phyloP scores from a whole-genome alignment of 2,888 invertebrate genomes.

The Vanessa cardui region DNA sequence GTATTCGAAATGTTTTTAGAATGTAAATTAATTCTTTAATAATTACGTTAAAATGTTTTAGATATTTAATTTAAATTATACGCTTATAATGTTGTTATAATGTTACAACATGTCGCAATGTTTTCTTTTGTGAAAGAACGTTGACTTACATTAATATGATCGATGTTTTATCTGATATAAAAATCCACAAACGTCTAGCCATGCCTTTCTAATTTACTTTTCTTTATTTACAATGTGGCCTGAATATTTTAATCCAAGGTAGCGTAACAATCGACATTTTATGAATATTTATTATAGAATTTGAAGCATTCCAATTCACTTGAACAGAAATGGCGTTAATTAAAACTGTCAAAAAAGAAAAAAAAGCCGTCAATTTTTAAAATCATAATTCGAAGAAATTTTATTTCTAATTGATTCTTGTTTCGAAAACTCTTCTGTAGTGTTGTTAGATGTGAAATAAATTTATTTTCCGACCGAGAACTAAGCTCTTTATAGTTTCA shows the following conservation, averaged over 20 bases:
- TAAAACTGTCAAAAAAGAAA: background rate
- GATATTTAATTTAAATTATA: background rate
- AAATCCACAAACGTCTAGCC: too few relatives aligned
- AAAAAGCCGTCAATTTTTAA: background rate
- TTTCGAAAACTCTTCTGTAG: background rate
- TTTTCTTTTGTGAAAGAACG: background rate
- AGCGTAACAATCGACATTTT: too few relatives aligned
- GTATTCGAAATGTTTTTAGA: slow-evolving; percentile 14
- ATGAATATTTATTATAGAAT: background rate
- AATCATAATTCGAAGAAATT: background rate
- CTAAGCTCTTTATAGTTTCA: slow-evolving; percentile 19
- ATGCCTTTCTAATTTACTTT: too few relatives aligned
- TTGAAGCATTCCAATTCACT: background rate
- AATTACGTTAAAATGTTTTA: background rate
- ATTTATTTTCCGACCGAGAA: slow-evolving; percentile 5
- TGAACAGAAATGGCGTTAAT: background rate
- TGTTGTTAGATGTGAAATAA: background rate
- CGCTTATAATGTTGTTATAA: too few relatives aligned
- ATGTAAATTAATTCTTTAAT: background rate
- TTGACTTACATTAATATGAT: background rate
- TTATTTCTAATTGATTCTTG: slow-evolving; percentile 11
- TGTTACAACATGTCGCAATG: too few relatives aligned
- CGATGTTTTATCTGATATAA: too few relatives aligned
- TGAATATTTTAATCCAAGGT: too few relatives aligned
- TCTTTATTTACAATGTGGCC: too few relatives aligned